These are phyloP conservation scores for Aphodius granarius DNA, from an alignment of 2,888 invertebrate species.

Conservation along the genomic window DNA sequence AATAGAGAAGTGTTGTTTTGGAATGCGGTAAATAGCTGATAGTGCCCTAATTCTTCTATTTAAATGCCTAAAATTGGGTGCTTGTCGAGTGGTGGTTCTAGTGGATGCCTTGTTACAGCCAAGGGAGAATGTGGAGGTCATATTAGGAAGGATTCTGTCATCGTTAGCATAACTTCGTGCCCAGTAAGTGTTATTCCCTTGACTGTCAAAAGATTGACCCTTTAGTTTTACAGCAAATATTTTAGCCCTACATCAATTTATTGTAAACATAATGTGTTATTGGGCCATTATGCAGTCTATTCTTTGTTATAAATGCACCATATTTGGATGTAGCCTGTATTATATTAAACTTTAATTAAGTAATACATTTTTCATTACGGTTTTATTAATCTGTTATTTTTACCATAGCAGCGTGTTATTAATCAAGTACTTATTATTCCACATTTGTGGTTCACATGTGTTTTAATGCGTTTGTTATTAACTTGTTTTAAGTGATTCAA, in stretches of 20 bases:
- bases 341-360: no score
- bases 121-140: neutral
- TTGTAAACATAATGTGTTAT: no score
- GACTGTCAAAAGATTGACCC: neutral
- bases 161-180: neutral
- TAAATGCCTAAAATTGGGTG: constrained; percentile 15
- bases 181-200: neutral
- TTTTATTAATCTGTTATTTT: neutral
- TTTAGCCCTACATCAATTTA: no score
- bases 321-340: no score
- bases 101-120: neutral
- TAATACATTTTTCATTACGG: neutral
- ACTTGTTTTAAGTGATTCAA: neutral
- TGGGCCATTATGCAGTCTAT: no score
- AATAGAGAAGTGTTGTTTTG: constrained; percentile 23
- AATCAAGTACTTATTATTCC: neutral
- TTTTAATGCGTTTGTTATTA: neutral
- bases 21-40: constrained; percentile 21
- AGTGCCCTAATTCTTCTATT: constrained; percentile 24
- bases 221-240: neutral
- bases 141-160: neutral
- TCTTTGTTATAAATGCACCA: no score
- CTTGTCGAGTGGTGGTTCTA: neutral
- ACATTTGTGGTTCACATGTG: neutral
- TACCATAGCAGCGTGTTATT: neutral